Evolutionary conservation across 2,888 invertebrate genomes (phyloP).

Genomic region (Meteorus cinctellus): DNA sequence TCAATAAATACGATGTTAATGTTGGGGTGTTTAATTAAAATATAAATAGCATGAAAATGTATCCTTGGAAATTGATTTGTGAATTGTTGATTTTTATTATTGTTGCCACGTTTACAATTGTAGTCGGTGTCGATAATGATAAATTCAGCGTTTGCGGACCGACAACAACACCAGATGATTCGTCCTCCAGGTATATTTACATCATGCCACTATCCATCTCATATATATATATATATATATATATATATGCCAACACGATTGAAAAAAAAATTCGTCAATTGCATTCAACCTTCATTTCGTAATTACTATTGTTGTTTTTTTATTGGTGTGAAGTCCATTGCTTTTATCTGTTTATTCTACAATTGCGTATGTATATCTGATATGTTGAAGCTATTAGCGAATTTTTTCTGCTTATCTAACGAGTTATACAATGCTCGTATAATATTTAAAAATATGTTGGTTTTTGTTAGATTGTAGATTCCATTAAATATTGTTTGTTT

Average conservation of each 20-base stretch:
- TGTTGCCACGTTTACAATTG: conserved; percentile 39
- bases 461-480: background rate
- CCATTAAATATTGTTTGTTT: background rate
- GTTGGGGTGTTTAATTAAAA: background rate
- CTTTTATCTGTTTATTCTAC: too few species aligned
- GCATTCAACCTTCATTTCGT: background rate
- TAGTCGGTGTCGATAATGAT: conserved; percentile 50
- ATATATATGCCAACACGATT: background rate
- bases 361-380: too few species aligned
- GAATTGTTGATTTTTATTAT: conserved; percentile 32
- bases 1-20: background rate
- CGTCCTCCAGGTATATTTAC: conserved; percentile 32
- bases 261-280: conserved; percentile 13
- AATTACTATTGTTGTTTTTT: background rate
- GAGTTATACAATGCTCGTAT: too few species aligned
- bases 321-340: background rate
- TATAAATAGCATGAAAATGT: conserved; percentile 45
- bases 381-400: too few species aligned
- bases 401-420: too few species aligned
- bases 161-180: conserved; percentile 49
- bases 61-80: conserved; percentile 42
- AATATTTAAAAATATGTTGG: too few species aligned
- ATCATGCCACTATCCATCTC: background rate
- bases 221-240: background rate
- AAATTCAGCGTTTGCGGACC: conserved; percentile 54